Percentiles rank a stretch among this genome's conserved stretches.
Evolutionary conservation across 2,888 invertebrate genomes (phyloP).

Genomic region (Pseudeuparius sepicola): DNA sequence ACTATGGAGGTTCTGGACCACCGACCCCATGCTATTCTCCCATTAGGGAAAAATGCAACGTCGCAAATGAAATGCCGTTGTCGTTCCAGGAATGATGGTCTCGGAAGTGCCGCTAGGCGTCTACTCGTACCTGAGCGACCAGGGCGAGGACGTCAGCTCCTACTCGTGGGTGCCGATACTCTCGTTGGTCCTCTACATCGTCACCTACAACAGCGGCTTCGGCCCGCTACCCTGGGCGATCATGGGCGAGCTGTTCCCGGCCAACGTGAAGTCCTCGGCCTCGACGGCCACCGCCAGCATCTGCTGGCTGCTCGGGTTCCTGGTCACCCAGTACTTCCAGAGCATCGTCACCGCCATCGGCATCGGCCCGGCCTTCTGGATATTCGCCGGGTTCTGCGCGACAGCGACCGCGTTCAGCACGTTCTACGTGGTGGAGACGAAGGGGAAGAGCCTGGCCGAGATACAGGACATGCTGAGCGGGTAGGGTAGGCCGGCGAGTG

Average conservation of each 20-base stretch:
- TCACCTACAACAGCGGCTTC: conserved; percentile 54
- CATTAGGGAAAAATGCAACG: no score
- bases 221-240: conserved; percentile 78
- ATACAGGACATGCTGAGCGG: conserved; percentile 66
- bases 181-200: conserved; percentile 58
- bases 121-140: conserved; percentile 39
- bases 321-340: conserved; percentile 63
- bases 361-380: conserved; percentile 58
- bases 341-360: conserved; percentile 50
- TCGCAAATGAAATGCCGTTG: no score
- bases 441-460: conserved; percentile 75
- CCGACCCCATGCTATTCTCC: no score
- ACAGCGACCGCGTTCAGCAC: conserved; percentile 61
- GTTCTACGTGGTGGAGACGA: conserved; percentile 76
- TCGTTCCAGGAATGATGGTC: no score
- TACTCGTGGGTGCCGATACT: conserved; percentile 60
- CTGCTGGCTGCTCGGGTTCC: conserved; percentile 67
- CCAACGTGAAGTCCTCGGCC: conserved; percentile 67
- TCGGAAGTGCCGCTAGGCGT: conserved; percentile 43
- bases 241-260: conserved; percentile 72
- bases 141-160: conserved; percentile 23
- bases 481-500: no score
- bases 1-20: no score
- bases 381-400: conserved; percentile 55
- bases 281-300: conserved; percentile 66